These are phyloP conservation scores for Lamprotornis superbus DNA, from an alignment of 2,113 vertebrate genomes.

Conservation along the genomic window DNA sequence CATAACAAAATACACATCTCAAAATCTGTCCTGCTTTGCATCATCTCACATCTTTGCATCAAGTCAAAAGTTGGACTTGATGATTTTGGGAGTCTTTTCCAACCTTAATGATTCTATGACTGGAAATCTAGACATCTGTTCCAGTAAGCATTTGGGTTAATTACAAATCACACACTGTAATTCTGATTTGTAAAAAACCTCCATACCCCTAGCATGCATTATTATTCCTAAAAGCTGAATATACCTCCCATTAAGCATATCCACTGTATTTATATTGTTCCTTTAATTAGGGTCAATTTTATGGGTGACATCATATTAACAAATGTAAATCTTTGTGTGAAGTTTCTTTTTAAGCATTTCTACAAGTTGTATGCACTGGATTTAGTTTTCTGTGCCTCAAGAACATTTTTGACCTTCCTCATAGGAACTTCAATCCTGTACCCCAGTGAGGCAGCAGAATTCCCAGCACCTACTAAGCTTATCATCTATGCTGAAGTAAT, in stretches of 20 bases:
- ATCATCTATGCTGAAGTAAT: background rate
- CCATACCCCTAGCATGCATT: background rate
- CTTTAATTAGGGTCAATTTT: background rate
- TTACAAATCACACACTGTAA: background rate
- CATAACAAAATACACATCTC: background rate
- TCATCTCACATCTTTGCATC: background rate
- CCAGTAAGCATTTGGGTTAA: background rate
- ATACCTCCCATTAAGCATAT: background rate
- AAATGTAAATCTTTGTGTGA: background rate
- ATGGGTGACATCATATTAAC: background rate
- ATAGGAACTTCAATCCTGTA: background rate
- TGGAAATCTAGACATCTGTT: background rate
- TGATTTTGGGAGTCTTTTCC: background rate
- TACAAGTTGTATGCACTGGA: background rate
- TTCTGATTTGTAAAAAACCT: background rate
- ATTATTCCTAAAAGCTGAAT: background rate
- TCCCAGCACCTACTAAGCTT: background rate
- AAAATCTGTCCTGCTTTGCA: background rate
- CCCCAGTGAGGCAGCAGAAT: constrained; percentile 20
- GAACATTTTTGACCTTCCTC: background rate
- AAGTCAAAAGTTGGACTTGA: background rate
- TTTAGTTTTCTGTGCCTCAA: background rate
- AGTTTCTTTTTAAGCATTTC: background rate
- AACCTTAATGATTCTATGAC: background rate
- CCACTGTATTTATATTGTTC: background rate